These are phyloP conservation scores for Cataglyphis hispanica DNA, from an alignment of 1,140 invertebrate genomes.

Conservation along the genomic window DNA sequence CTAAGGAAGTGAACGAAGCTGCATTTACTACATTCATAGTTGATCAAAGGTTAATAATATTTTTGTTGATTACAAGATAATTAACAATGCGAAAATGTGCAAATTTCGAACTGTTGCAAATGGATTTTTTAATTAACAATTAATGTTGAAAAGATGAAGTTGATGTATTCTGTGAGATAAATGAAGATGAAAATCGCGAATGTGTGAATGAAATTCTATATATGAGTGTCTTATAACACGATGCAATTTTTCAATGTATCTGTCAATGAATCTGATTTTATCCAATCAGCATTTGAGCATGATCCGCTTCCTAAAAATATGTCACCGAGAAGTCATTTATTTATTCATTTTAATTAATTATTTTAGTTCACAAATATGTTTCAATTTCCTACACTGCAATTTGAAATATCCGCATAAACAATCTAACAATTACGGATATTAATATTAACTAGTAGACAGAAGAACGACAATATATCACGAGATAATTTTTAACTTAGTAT, in stretches of 20 bases:
- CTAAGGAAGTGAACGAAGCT: background rate
- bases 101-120: constrained; percentile 2
- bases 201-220: background rate
- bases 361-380: too few relatives aligned
- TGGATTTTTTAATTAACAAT: constrained; percentile 13
- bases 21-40: background rate
- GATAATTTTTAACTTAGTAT: background rate
- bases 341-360: background rate
- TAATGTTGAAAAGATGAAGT: constrained; percentile 40
- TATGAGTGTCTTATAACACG: too few relatives aligned
- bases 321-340: background rate
- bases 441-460: background rate
- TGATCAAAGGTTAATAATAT: constrained; percentile 27
- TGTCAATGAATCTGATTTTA: background rate
- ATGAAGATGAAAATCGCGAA: background rate
- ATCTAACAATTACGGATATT: background rate
- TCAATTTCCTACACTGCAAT: background rate
- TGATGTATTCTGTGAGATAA: background rate
- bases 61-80: constrained; percentile 19
- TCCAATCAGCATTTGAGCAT: background rate
- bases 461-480: background rate
- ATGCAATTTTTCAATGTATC: background rate
- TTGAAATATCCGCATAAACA: background rate
- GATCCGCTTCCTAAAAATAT: background rate
- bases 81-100: background rate